Percentiles rank a stretch among this genome's conserved stretches.
Evolutionary conservation across 2,113 vertebrate species (phyloP).

Genomic region (Clinocottus analis): DNA sequence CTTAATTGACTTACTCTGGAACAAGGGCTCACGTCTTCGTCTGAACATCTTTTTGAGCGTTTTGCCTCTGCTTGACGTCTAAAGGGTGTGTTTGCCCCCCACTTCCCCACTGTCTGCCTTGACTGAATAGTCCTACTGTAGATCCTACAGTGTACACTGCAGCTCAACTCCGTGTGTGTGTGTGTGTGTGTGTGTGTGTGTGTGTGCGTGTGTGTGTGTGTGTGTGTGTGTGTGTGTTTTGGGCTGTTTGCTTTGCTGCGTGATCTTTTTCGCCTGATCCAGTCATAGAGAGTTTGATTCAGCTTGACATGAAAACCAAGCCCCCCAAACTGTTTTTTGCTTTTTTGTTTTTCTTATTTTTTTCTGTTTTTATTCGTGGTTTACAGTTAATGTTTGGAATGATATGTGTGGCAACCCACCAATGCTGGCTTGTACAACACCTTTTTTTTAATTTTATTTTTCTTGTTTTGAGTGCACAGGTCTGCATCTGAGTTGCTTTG

Average conservation of each 20-base stretch:
- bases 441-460: neutral
- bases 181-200: conserved; percentile 31
- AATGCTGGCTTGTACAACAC: neutral
- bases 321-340: neutral
- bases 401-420: conserved; percentile 11
- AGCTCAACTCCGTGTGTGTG: conserved; percentile 7
- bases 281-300: conserved; percentile 24
- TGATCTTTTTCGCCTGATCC: conserved; percentile 34
- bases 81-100: conserved; percentile 28
- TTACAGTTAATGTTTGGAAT: neutral
- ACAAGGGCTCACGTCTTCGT: neutral
- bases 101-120: conserved; percentile 1
- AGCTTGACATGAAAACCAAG: neutral
- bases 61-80: conserved; percentile 12
- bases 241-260: conserved; percentile 32
- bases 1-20: neutral
- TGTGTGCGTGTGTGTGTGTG: conserved; percentile 11
- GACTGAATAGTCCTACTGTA: conserved; percentile 49
- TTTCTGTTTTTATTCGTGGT: conserved; percentile 10
- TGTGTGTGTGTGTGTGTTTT: conserved; percentile 25
- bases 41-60: conserved; percentile 7
- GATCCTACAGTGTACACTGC: conserved; percentile 9
- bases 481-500: neutral
- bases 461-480: neutral
- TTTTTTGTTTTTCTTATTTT: neutral